Percentiles rank a stretch among this genome's conserved stretches.
Conservation (phyloP, 1,140 invertebrate species). For the Psilanteris sp. region DNA sequence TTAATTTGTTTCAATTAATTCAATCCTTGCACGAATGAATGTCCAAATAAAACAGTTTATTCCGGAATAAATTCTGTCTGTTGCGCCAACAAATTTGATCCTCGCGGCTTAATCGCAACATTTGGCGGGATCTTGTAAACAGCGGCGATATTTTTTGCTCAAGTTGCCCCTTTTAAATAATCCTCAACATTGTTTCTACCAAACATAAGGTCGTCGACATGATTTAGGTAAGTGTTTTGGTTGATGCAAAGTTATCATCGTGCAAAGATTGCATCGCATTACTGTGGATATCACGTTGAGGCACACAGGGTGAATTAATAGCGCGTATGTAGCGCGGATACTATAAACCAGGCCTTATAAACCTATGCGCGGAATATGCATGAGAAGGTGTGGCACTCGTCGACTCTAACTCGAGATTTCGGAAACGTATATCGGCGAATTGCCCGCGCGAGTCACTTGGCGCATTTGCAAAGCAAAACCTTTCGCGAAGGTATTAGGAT, state of each 20-base stretch:
- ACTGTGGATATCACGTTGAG: constrained; percentile 57
- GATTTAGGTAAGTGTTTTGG: constrained; percentile 58
- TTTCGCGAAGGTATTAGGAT: constrained; percentile 22
- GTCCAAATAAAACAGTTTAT: too few species aligned
- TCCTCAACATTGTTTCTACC: constrained; percentile 8
- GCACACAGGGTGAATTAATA: constrained; percentile 66
- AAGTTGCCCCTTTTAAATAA: constrained; percentile 22
- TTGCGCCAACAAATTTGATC: too few species aligned
- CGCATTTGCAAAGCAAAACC: constrained; percentile 68
- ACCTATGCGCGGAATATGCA: constrained; percentile 64
- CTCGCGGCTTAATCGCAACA: too few species aligned
- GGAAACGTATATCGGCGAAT: constrained; percentile 67
- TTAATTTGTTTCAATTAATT: too few species aligned
- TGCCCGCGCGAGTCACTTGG: constrained; percentile 62
- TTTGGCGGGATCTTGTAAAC: too few species aligned
- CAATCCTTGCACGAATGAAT: too few species aligned
- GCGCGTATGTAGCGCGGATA: constrained; percentile 61
- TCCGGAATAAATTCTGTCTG: too few species aligned
- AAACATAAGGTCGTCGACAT: constrained; percentile 22
- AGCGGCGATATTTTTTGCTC: too few species aligned
- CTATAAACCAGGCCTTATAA: constrained; percentile 63
- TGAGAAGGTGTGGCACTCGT: constrained; percentile 65
- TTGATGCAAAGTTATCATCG: constrained; percentile 56
- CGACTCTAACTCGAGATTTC: constrained; percentile 66
- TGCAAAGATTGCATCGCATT: constrained; percentile 61